phyloP scores from a whole-genome alignment of 2,797 vertebrate species.

The Anabas testudineus region DNA sequence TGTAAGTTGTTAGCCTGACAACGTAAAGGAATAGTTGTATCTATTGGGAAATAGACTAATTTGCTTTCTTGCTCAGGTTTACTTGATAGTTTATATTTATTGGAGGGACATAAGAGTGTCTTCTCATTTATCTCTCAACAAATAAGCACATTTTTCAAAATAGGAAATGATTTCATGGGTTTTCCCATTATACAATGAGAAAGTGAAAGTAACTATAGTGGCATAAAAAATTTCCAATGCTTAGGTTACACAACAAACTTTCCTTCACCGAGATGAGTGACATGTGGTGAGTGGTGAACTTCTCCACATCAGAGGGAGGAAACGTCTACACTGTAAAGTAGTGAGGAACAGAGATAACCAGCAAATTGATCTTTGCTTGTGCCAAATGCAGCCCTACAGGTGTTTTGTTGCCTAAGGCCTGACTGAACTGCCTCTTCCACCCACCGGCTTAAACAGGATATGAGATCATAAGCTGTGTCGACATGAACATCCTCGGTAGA shows the following conservation, averaged over 20 bases:
- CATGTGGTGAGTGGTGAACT: background rate
- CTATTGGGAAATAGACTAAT: too few relatives aligned
- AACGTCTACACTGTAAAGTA: conserved; percentile 10
- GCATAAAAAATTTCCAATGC: conserved; percentile 12
- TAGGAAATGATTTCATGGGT: too few relatives aligned
- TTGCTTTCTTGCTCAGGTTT: too few relatives aligned
- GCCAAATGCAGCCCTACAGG: conserved; percentile 23
- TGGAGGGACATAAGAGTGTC: too few relatives aligned
- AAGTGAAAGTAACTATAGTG: conserved; percentile 12
- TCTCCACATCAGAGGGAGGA: conserved; percentile 2
- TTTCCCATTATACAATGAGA: background rate
- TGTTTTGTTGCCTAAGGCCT: conserved; percentile 25
- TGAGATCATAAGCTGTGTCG: conserved; percentile 55
- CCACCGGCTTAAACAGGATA: conserved; percentile 43
- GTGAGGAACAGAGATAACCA: conserved; percentile 13
- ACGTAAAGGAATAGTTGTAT: background rate
- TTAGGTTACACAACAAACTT: conserved; percentile 25
- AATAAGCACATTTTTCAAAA: too few relatives aligned
- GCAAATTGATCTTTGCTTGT: background rate
- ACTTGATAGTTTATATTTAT: too few relatives aligned
- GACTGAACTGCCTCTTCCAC: conserved; percentile 30
- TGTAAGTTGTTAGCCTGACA: too few relatives aligned
- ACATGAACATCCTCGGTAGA: conserved; percentile 37
- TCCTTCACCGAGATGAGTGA: conserved; percentile 28
- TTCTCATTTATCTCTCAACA: too few relatives aligned